A percentile compares a stretch with the other conserved stretches of the same genome.
Conservation (phyloP, 2,113 vertebrate genomes). For the Anseranas semipalmata region DNA sequence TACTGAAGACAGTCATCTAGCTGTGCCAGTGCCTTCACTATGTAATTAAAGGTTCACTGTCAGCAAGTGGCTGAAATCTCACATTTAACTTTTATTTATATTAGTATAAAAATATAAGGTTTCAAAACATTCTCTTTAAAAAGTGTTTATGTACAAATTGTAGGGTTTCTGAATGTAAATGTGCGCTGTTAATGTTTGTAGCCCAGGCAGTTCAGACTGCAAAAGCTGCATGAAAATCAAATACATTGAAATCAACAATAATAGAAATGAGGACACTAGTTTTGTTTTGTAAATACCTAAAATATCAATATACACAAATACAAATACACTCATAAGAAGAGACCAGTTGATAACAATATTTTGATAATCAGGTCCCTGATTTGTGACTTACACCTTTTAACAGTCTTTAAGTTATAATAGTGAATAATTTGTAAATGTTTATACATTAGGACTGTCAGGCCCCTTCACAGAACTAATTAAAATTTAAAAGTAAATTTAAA, state of each 20-base stretch:
- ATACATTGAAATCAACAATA: neutral
- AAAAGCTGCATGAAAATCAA: neutral
- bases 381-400: neutral
- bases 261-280: neutral
- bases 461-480: constrained; percentile 58
- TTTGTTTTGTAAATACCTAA: neutral
- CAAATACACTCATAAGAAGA: neutral
- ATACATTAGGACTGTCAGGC: constrained; percentile 20
- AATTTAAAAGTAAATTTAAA: constrained; percentile 70
- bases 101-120: neutral
- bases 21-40: neutral
- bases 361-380: neutral
- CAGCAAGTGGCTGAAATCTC: neutral
- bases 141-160: fast-evolving
- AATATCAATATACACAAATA: neutral
- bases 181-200: neutral
- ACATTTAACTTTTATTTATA: neutral
- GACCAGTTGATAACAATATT: neutral
- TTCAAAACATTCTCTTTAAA: neutral
- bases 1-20: neutral
- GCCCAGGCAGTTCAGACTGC: neutral
- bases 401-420: neutral
- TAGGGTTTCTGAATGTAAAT: neutral
- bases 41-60: constrained; percentile 27
- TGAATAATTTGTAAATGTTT: constrained; percentile 31